Base-by-base conservation (phyloP, 2,797 vertebrate species). In the Pyrocephalus nanus region DNA sequence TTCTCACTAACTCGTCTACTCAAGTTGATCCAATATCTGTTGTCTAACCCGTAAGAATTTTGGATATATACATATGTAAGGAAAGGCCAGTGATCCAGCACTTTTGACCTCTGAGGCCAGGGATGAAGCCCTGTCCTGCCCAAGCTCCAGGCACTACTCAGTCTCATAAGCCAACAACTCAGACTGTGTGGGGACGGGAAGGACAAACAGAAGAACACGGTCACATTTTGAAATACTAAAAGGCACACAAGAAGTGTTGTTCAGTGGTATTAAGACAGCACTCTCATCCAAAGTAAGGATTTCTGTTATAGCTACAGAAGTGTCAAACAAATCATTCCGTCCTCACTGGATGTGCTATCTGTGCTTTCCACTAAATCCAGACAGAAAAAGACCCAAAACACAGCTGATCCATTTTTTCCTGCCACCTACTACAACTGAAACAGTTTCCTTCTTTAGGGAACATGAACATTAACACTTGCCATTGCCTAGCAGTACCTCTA, bases 351-450 rank as follows among this genome's bases (percentile, higher is more conserved):
- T 80, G 64, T 58, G 80, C 84, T 91, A 36, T 92, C 75, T 88
- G n/a, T 73, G 91, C 88, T 91, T 94, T 92, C 70, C 48, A 88
- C 79, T 88, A 88, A 80, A 79, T 47, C 71, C 73, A 93, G 82
- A 93, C 87, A 93, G 87, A 94, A 93, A 93, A 92, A 86, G 74
- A 94, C 83, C 74, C 90, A 92, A 95, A 95, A 92, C 86, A 95
- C 83, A 92, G 93, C 50, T 90, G 90, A 96, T 95, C 77, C 90
- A 36, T 64, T 95, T 94, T 90, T 84, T 93, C 60, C 86, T 96
- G 88, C 88, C 94, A 94, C 95, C 92, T 93, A 96, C 93, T 70
- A 73, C 57, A 82, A 90, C 22, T 36, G 23, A 93, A 95, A 82
- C 10, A 4, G 42, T 85, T 87, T 90, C 27, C 58, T 43, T 95